phyloP scores from a whole-genome alignment of 2,113 vertebrate species.

The Vimba vimba region DNA sequence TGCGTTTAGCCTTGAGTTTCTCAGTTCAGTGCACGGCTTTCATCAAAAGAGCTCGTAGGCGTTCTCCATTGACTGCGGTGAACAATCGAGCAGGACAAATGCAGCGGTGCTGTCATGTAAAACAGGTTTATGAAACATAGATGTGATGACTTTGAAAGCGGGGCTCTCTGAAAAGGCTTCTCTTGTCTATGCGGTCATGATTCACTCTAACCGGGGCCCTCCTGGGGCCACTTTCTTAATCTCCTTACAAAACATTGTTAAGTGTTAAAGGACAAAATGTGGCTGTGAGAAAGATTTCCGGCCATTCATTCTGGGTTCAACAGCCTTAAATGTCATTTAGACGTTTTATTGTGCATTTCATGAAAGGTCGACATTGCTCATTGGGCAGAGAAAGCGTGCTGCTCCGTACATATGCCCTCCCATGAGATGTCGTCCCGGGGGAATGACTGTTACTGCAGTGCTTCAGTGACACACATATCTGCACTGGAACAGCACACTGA shows the following conservation, averaged over 20 bases:
- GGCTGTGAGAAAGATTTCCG: slow-evolving; percentile 35
- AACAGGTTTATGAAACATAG: slow-evolving; percentile 22
- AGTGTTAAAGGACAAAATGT: slow-evolving; percentile 44
- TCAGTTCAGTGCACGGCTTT: not conserved
- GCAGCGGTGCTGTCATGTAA: slow-evolving; percentile 26
- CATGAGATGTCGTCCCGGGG: not conserved
- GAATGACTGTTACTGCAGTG: slow-evolving; percentile 2
- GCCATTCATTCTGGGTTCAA: slow-evolving; percentile 65
- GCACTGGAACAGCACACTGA: not conserved
- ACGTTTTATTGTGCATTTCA: slow-evolving; percentile 69
- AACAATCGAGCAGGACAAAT: slow-evolving; percentile 7
- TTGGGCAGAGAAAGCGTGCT: slow-evolving; percentile 53
- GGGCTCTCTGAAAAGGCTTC: slow-evolving; percentile 2
- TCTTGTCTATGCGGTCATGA: slow-evolving; percentile 25
- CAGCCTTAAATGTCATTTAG: slow-evolving; percentile 67
- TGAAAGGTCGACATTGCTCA: slow-evolving; percentile 67
- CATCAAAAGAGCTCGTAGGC: slow-evolving; percentile 1
- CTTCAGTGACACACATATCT: slow-evolving; percentile 30
- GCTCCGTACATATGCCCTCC: slow-evolving; percentile 35
- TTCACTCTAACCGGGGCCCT: slow-evolving; percentile 36
- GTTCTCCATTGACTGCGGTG: slow-evolving; percentile 10
- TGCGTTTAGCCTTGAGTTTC: slow-evolving; percentile 25
- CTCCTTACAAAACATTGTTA: slow-evolving; percentile 50
- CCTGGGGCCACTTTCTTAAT: slow-evolving; percentile 43
- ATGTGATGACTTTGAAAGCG: slow-evolving; percentile 22